Evolutionary conservation across 2,113 vertebrate genomes (phyloP).

Genomic region (Bettongia penicillata): DNA sequence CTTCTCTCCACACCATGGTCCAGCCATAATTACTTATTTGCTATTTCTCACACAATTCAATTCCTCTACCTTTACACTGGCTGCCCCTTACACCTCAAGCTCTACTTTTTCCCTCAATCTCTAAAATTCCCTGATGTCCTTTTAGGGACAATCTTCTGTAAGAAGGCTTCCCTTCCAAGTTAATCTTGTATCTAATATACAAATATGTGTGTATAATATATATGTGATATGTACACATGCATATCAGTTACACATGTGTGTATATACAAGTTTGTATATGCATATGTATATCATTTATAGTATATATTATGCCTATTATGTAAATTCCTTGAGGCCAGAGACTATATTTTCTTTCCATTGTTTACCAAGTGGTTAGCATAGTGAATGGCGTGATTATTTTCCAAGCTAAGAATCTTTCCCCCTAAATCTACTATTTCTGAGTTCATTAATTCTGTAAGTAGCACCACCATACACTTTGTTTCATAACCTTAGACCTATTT

Average conservation of each 20-base stretch:
- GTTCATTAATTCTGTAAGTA: background rate
- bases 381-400: background rate
- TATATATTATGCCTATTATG: no score
- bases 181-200: background rate
- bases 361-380: no score
- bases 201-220: background rate
- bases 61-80: background rate
- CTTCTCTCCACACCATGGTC: background rate
- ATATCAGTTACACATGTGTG: no score
- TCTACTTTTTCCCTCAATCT: background rate
- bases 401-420: background rate
- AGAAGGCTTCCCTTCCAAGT: background rate
- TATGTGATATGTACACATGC: no score
- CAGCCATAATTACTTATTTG: background rate
- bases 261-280: no score
- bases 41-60: background rate
- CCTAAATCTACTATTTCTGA: background rate
- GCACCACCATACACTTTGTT: background rate
- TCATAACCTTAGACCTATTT: background rate
- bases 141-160: background rate
- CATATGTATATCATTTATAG: no score
- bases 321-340: no score
- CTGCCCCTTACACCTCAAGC: background rate
- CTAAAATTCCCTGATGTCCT: background rate
- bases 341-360: no score